A percentile compares a stretch with the other conserved stretches of the same genome.
Evolutionary conservation across 1,140 invertebrate genomes (phyloP).

Genomic region (Phenacoccus solenopsis): DNA sequence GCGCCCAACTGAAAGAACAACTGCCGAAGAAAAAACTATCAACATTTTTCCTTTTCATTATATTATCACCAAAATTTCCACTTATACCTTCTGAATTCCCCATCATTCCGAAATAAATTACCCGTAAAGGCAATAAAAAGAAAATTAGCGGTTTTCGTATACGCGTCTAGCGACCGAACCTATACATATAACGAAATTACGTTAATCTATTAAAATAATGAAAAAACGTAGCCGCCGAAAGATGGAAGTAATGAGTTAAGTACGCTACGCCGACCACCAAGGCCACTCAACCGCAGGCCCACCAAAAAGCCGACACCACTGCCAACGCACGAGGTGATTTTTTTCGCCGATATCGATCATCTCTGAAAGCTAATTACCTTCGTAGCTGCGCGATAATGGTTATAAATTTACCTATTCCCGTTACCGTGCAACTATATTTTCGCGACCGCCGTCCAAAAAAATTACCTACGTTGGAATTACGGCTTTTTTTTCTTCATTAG

Average conservation of each 20-base stretch:
- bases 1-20: too few species aligned
- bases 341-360: too few species aligned
- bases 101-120: background rate
- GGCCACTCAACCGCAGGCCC: background rate
- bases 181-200: background rate
- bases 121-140: background rate
- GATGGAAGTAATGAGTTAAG: background rate
- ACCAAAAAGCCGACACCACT: too few species aligned
- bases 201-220: background rate
- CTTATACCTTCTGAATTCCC: background rate
- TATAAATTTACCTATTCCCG: too few species aligned
- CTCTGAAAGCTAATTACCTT: too few species aligned
- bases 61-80: background rate
- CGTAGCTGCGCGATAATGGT: too few species aligned
- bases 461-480: too few species aligned
- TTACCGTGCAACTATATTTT: too few species aligned
- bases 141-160: background rate
- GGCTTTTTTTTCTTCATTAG: too few species aligned
- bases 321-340: too few species aligned
- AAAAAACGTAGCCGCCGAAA: background rate
- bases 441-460: too few species aligned
- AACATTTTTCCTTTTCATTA: background rate
- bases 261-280: background rate
- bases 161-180: background rate
- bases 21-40: slow-evolving; percentile 3